Conservation (phyloP, 2,888 invertebrate genomes). For the Pogonocherus hispidulus region DNA sequence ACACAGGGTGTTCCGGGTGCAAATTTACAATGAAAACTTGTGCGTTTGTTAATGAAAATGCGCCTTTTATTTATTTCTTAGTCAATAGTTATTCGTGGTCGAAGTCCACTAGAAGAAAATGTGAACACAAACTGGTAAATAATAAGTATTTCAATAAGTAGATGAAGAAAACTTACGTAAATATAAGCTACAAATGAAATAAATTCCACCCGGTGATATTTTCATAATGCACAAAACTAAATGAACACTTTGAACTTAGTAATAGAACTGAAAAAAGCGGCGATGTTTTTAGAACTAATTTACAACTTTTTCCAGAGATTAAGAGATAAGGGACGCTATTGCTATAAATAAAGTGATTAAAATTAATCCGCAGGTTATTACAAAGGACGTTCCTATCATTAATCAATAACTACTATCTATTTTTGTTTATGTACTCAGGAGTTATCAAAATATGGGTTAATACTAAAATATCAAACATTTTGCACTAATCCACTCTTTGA, state of each 20-base stretch:
- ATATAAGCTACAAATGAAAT: slow-evolving; percentile 2
- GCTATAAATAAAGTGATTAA: slow-evolving; percentile 29
- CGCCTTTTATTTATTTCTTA: no score
- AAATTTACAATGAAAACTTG: no score
- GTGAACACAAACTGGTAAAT: no score
- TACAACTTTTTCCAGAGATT: slow-evolving; percentile 24
- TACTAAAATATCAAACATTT: background rate
- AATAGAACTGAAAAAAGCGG: background rate
- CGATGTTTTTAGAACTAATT: slow-evolving; percentile 10
- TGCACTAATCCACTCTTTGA: background rate
- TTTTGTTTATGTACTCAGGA: slow-evolving; percentile 10
- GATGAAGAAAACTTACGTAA: slow-evolving; percentile 9
- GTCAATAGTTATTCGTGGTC: no score
- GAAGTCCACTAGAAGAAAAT: no score
- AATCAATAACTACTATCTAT: slow-evolving; percentile 21
- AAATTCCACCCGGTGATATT: background rate
- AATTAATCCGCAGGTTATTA: slow-evolving; percentile 7
- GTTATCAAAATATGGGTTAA: slow-evolving; percentile 20
- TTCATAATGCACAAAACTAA: slow-evolving; percentile 23
- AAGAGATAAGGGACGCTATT: slow-evolving; percentile 10
- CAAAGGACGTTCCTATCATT: slow-evolving; percentile 15
- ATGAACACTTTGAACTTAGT: background rate
- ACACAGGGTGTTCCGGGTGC: no score
- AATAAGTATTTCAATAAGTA: background rate
- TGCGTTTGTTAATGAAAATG: no score